phyloP scores from a whole-genome alignment of 2,113 vertebrate genomes.

The Cyprinus carpio region DNA sequence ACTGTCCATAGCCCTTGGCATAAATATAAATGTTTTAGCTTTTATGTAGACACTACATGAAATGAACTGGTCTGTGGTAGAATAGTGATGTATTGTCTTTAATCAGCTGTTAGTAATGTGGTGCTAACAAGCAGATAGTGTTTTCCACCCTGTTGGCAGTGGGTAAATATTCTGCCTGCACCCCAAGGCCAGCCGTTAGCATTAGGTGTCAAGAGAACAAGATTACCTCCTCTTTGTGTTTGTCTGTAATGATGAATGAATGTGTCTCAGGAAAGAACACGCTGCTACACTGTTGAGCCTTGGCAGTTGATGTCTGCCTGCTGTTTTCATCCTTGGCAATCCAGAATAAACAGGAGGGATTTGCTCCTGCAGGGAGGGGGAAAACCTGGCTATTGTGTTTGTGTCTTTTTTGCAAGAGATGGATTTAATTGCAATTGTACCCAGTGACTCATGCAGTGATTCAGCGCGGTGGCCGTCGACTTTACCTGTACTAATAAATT shows the following conservation, averaged over 20 bases:
- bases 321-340: not conserved
- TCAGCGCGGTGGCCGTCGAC: not conserved
- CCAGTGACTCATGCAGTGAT: slow-evolving; percentile 5
- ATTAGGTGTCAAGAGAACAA: slow-evolving; percentile 19
- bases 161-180: slow-evolving; percentile 20
- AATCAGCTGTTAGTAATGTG: slow-evolving; percentile 20
- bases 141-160: slow-evolving; percentile 33
- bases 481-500: not conserved
- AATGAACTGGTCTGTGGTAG: not conserved
- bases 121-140: slow-evolving; percentile 24
- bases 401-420: not conserved
- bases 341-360: slow-evolving; percentile 12
- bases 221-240: not conserved
- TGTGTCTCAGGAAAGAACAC: not conserved
- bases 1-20: not conserved
- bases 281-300: not conserved
- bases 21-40: slow-evolving; percentile 23
- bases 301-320: not conserved
- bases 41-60: not conserved
- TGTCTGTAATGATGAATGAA: slow-evolving; percentile 25
- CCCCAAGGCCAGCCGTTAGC: slow-evolving; percentile 12
- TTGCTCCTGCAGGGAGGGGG: not conserved
- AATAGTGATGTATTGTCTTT: slow-evolving; percentile 26
- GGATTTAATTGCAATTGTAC: not conserved
- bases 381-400: slow-evolving; percentile 22